Conservation (phyloP, 2,888 invertebrate genomes). For the Lordiphosa andalusiaca region DNA sequence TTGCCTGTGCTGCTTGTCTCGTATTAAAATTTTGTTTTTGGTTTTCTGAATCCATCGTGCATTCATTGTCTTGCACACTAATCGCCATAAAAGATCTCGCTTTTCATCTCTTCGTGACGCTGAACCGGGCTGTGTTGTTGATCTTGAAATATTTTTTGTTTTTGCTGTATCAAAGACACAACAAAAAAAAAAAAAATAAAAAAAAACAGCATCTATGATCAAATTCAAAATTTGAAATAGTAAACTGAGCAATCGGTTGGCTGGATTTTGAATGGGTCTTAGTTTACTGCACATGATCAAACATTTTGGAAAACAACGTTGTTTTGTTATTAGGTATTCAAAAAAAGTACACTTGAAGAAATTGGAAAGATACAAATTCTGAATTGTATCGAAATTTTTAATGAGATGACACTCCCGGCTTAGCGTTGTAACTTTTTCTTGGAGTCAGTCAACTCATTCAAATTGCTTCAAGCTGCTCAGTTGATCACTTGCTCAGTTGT, state of each 20-base stretch:
- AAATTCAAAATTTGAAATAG: constrained; percentile 49
- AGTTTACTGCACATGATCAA: constrained; percentile 39
- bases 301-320: constrained; percentile 38
- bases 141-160: constrained; percentile 62
- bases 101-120: constrained; percentile 73
- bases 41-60: constrained; percentile 62
- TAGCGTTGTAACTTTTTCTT: too few relatives aligned
- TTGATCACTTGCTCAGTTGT: too few relatives aligned
- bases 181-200: constrained; percentile 3
- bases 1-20: constrained; percentile 28
- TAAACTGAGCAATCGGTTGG: constrained; percentile 42
- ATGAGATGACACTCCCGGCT: too few relatives aligned
- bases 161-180: constrained; percentile 31
- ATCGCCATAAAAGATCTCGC: constrained; percentile 69
- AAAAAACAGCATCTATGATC: constrained; percentile 17
- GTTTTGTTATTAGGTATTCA: neutral
- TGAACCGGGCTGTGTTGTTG: constrained; percentile 61
- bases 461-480: too few relatives aligned
- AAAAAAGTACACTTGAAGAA: neutral
- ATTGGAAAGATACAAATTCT: neutral
- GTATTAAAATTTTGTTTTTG: constrained; percentile 35
- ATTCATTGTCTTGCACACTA: constrained; percentile 67
- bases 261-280: constrained; percentile 17
- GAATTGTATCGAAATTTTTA: neutral
- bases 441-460: too few relatives aligned